Evolutionary conservation across 2,797 vertebrate genomes (phyloP), one percentile per base, ranked within the genome.

Genomic region (Acanthiza pusilla): DNA sequence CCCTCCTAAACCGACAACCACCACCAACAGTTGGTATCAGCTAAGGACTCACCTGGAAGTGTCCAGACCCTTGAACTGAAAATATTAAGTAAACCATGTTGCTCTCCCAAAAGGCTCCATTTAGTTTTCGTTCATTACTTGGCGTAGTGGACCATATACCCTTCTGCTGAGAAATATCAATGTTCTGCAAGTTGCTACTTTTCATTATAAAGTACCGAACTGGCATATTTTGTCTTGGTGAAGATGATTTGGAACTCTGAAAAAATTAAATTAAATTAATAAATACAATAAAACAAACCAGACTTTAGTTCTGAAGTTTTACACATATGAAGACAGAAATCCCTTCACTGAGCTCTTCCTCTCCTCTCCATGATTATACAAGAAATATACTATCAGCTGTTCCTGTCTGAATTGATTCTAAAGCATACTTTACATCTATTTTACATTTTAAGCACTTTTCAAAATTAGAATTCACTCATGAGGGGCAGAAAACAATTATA

Each of bases 161-260:
- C 68, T 98, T 99, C 97, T 98, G 98, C 51, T 99, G 99, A 83
- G 99, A 99, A 91, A 99, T 98, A 43, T 98, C 98, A 50, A 99
- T 98, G 91, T 99, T 99, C 91, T 98, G 98, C 77, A 98, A 18
- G 89, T 98, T 99, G 97, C 97, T 98, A 93, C 99, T 99, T 97
- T 99, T 99, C 98, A 99, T 98, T 95, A 99, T 98, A 72, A 99
- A 99, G 97, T 99, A 99, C 22, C 98, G 98, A 89, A 98, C 83
- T 5, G 97, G 97, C 36, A 94, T 82, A 70, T 96, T 96, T 83
- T 92, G 95, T 93, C 97, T 97, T 48, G 97, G 97, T 32, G 98
- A 98, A 66, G 96, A 89, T 9, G 97, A 97, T 79, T 97, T 97
- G 54, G 98, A 98, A 76, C 93, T 94, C 98, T 98, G 78, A 68